phyloP scores from a whole-genome alignment of 2,888 invertebrate species.

The Drosophila nr. medialis region DNA sequence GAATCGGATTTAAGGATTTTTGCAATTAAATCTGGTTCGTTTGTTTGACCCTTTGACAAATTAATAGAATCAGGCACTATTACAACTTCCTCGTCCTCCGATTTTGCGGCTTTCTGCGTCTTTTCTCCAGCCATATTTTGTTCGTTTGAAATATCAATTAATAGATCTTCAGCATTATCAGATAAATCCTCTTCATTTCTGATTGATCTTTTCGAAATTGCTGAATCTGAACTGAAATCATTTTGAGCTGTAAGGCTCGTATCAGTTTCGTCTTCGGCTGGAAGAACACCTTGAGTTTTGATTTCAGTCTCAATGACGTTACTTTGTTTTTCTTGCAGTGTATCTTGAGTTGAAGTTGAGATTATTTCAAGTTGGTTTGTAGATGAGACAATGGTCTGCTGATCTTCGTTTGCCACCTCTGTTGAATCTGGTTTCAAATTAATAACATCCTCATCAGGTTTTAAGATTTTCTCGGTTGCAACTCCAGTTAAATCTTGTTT shows the following conservation, averaged over 20 bases:
- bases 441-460: neutral
- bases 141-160: neutral
- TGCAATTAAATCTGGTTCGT: neutral
- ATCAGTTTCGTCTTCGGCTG: neutral
- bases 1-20: neutral
- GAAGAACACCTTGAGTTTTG: neutral
- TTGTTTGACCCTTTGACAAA: neutral
- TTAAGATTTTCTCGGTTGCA: neutral
- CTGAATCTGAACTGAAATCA: neutral
- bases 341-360: neutral
- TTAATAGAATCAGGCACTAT: neutral
- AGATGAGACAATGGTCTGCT: neutral
- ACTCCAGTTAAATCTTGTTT: neutral
- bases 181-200: too few relatives aligned
- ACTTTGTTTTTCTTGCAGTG: neutral
- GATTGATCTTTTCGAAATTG: neutral
- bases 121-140: neutral
- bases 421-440: neutral
- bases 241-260: neutral
- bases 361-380: neutral
- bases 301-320: neutral
- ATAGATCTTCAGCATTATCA: neutral
- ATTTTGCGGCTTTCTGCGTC: rapidly evolving
- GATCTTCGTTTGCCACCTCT: neutral
- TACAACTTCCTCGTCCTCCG: neutral